Evolutionary conservation across 64 coral and sea anemone species (phyloP).

Genomic region (Acropora tenuis): DNA sequence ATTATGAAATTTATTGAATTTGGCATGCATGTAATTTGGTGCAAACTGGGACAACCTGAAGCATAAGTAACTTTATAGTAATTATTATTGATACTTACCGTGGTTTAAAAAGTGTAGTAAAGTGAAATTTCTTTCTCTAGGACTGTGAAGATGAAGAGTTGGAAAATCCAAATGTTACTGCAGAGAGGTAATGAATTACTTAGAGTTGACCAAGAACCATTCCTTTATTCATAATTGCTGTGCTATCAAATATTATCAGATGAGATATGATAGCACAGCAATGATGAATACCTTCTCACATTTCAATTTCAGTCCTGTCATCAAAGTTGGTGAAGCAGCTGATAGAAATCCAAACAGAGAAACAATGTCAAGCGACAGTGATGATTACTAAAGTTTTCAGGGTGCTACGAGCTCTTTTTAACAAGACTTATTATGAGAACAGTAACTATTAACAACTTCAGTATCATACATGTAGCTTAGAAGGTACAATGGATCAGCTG

Average conservation of each 20-base stretch:
- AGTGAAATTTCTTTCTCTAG: not conserved
- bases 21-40: too few species aligned
- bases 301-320: conserved; percentile 12
- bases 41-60: too few species aligned
- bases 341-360: not conserved
- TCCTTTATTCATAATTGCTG: too few species aligned
- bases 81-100: too few species aligned
- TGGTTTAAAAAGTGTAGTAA: not conserved
- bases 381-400: not conserved
- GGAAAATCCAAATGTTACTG: not conserved
- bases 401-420: not conserved
- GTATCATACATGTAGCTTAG: too few species aligned
- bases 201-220: not conserved
- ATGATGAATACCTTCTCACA: not conserved
- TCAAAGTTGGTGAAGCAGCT: conserved; percentile 26
- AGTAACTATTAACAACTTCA: too few species aligned
- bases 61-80: too few species aligned
- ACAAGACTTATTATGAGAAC: too few species aligned
- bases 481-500: too few species aligned
- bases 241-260: too few species aligned
- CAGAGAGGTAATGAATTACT: conserved; percentile 22
- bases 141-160: not conserved
- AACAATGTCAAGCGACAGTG: conserved; percentile 2
- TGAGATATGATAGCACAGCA: too few species aligned
- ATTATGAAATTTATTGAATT: too few species aligned